A percentile compares a stretch with the other conserved stretches of the same genome.
Evolutionary conservation across 2,888 invertebrate genomes (phyloP).

Genomic region (Mylabris sibirica): DNA sequence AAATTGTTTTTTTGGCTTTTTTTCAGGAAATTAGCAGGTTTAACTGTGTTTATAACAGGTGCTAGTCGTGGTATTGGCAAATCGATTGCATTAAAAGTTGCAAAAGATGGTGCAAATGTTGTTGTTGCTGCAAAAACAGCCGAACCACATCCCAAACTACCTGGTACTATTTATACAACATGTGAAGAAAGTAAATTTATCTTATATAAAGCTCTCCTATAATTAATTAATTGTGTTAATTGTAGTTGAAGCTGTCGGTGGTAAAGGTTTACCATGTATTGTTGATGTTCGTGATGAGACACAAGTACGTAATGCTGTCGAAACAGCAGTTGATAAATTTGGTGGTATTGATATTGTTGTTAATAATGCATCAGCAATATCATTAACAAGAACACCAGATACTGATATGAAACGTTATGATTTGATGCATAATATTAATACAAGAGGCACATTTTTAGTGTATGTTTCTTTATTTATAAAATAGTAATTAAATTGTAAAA

Average conservation of each 20-base stretch:
- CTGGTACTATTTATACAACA: constrained; percentile 90
- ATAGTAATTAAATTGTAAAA: background rate
- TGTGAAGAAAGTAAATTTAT: constrained; percentile 82
- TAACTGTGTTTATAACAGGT: constrained; percentile 93
- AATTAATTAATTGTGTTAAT: constrained; percentile 34
- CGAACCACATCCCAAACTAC: constrained; percentile 87
- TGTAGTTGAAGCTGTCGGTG: constrained; percentile 85
- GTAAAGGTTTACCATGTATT: constrained; percentile 84
- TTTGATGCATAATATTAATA: constrained; percentile 94
- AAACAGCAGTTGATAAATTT: constrained; percentile 82
- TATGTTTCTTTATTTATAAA: constrained; percentile 62
- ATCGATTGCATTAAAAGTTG: constrained; percentile 91
- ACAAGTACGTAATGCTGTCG: constrained; percentile 75
- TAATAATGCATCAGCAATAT: constrained; percentile 97
- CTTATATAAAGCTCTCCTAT: too few species aligned
- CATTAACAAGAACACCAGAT: constrained; percentile 78
- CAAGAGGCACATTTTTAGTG: constrained; percentile 94
- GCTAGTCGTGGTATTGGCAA: constrained; percentile 97
- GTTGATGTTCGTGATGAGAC: constrained; percentile 88
- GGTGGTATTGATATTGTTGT: constrained; percentile 95
- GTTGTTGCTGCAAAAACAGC: constrained; percentile 93
- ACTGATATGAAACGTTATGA: constrained; percentile 97
- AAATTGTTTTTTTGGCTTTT: background rate
- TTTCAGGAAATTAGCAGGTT: constrained; percentile 79
- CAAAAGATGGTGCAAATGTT: constrained; percentile 91